Base-by-base conservation (phyloP, 1,140 invertebrate genomes). In the Drosophila willistoni region DNA sequence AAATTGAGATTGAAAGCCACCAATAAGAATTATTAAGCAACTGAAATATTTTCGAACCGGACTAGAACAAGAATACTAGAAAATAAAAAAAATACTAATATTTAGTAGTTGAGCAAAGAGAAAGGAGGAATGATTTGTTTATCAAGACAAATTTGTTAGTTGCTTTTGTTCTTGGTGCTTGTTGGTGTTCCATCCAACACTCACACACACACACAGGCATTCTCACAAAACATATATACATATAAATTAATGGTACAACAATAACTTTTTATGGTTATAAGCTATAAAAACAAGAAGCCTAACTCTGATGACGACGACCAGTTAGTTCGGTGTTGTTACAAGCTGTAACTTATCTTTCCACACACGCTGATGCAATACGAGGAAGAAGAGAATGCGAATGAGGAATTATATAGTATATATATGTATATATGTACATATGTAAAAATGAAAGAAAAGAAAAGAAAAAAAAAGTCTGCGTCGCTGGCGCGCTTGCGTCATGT, bases 291-390 rank as follows among this genome's bases (percentile, higher is more conserved):
- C 70, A 77, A 80, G 51, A 36, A 61, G 62, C 69, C 59, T 56
- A 29, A 69, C 29, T 29, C 29, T 29, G 29, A 29, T 29, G 29
- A 29, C 71, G 68, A 68, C 68, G 55, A 79, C 34, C 64, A 65
- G 66, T 62, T 81, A 65, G 66, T 62, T 81, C 36, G 70, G 66
- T 55, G 44, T 14, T 47, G 17, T 68, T 75, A 76, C 73, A 77
- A 69, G 57, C 56, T 62, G 71, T 69, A 62, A 71, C 74, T 77
- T 74, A 63, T 61, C 66, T 64, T 54, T 64, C 36, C 19, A 57
- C 17, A 51, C 44, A 51, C 60, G 79, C 83, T 86, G 82, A 86
- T 86, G 82, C 83, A 86, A 86, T 86, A 86, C 69, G 67, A 82
- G 33, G 36, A 55, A 36, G 55, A 34, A 25, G 55, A 14, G 34